phyloP scores from a whole-genome alignment of 1,140 invertebrate species.

The Pararge aegeria region DNA sequence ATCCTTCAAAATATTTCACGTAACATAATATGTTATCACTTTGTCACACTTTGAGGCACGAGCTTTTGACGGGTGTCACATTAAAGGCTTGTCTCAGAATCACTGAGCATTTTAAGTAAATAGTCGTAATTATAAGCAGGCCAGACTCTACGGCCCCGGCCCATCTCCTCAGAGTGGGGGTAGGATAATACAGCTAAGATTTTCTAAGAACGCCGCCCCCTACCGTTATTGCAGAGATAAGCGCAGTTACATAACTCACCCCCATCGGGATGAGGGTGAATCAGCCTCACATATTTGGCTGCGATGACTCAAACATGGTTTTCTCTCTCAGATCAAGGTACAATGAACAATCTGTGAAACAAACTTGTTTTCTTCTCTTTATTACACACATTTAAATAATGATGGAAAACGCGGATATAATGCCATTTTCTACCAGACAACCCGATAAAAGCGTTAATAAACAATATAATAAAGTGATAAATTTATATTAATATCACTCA shows the following conservation, averaged over 20 bases:
- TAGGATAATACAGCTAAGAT: conserved; percentile 33
- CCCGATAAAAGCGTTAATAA: too few species aligned
- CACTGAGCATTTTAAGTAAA: conserved; percentile 40
- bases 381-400: too few species aligned
- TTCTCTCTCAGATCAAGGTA: neutral
- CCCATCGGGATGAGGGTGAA: neutral
- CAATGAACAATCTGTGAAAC: neutral
- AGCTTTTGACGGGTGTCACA: conserved; percentile 26
- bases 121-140: conserved; percentile 37
- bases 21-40: conserved; percentile 7
- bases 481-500: too few species aligned
- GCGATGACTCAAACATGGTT: neutral
- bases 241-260: neutral
- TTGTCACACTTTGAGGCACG: conserved; percentile 11
- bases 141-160: conserved; percentile 36
- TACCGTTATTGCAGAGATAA: conserved; percentile 19
- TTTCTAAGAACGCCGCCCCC: conserved; percentile 31
- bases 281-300: conserved; percentile 3
- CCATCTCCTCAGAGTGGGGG: conserved; percentile 38
- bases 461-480: too few species aligned
- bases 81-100: conserved; percentile 36
- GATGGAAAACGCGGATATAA: too few species aligned
- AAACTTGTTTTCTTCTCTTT: too few species aligned
- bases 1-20: neutral
- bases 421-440: too few species aligned